Base-by-base conservation (phyloP, 2,113 vertebrate genomes). In the Bufo gargarizans region DNA sequence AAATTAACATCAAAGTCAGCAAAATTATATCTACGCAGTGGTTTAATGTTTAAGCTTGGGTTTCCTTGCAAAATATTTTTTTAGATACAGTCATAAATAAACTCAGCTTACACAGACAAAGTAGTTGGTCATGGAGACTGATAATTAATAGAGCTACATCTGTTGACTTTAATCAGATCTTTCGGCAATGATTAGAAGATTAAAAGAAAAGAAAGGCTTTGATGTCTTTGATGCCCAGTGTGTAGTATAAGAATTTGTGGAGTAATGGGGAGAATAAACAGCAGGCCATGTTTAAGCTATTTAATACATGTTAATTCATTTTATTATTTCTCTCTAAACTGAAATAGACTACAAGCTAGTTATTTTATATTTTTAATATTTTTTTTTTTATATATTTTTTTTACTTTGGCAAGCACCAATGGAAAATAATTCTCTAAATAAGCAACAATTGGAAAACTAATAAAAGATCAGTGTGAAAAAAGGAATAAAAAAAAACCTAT, bases 171-270 rank as follows among this genome's bases (percentile, higher is more conserved):
- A 56, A 12, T 78, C 49, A 55, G 77, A 22, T 53, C 55, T 77
- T 55, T 76, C n/a, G 72, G 67, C 67, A 33, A 71, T 56, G 53
- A 78, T 55, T 78, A 55, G 3, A 55, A 78, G 77, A 78, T 78
- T 55, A 78, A 78, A 78, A 55, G 20, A n/a, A 20, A 11, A 78
- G 49, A 1, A 55, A 55, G 53, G 11, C 77, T 55, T 78, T 78
- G 49, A 78, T 56, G 77, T 56, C 77, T 77, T 77, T 78, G 77
- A 78, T 78, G 77, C 50, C 55, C 77, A 55, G 77, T 53, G 22
- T 77, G 76, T 20, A n/a, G 12, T n/a, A 77, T 49, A 76, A 6
- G 17, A 49, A 49, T 76, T 49, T 76, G 43, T 77, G 49, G 49
- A 50, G 49, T 77, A 77, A 76, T 76, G 45, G 72, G 47, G 17